Conservation (phyloP, 2,888 invertebrate species). For the Penaeus monodon region DNA sequence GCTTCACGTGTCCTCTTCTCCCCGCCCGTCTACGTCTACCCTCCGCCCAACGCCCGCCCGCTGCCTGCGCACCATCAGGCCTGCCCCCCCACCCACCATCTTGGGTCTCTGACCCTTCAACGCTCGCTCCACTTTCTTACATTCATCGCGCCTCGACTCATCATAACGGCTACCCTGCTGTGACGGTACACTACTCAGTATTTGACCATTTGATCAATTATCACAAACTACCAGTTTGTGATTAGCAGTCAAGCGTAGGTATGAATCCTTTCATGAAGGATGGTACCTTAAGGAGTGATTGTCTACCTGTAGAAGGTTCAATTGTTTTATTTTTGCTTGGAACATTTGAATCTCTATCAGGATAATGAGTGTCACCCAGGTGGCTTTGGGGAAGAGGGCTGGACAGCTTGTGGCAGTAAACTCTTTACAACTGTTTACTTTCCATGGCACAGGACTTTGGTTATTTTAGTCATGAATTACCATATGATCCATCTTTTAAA, state of each 20-base stretch:
- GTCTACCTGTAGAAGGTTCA: conserved; percentile 32
- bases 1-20: conserved; percentile 46
- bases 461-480: conserved; percentile 17
- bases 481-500: too few species aligned
- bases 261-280: conserved; percentile 47
- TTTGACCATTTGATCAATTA: conserved; percentile 55
- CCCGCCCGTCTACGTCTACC: conserved; percentile 50
- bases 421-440: conserved; percentile 50
- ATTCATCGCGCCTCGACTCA: conserved; percentile 58
- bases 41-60: conserved; percentile 51
- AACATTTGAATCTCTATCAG: conserved; percentile 46
- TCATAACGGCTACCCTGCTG: conserved; percentile 48
- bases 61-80: conserved; percentile 50
- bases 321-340: conserved; percentile 44
- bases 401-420: conserved; percentile 45
- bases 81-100: conserved; percentile 58
- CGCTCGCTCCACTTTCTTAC: conserved; percentile 63
- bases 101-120: conserved; percentile 59
- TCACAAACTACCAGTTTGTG: conserved; percentile 54
- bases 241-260: conserved; percentile 50
- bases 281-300: conserved; percentile 48
- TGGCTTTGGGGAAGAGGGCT: conserved; percentile 54
- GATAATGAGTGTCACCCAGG: conserved; percentile 42
- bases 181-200: conserved; percentile 59
- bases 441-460: conserved; percentile 47